Conservation (phyloP, 2,797 vertebrate species). For the Tinamus major region DNA sequence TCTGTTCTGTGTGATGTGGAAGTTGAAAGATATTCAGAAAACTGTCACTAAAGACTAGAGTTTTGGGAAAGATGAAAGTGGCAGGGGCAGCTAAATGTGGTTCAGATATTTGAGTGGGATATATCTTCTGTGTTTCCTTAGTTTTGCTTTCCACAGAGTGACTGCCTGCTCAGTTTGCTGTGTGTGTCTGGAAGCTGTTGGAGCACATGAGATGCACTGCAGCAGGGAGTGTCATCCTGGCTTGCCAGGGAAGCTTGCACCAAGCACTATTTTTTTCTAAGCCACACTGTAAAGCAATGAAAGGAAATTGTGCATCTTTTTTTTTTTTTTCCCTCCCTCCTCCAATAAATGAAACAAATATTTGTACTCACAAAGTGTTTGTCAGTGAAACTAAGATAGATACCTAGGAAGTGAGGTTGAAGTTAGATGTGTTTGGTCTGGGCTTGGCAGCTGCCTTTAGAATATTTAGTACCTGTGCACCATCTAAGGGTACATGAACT, state of each 20-base stretch:
- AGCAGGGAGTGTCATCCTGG: background rate
- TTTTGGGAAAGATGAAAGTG: background rate
- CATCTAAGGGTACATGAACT: background rate
- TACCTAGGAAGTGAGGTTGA: background rate
- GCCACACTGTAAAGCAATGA: background rate
- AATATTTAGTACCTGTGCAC: background rate
- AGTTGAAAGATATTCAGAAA: conserved; percentile 28
- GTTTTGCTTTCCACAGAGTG: conserved; percentile 11
- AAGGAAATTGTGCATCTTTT: background rate
- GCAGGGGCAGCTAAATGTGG: background rate
- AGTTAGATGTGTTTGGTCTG: background rate
- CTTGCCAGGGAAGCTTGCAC: background rate
- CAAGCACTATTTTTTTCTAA: background rate
- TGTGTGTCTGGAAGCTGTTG: conserved; percentile 1
- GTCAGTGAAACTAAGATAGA: background rate
- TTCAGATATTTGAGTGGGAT: background rate
- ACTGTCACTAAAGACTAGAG: background rate
- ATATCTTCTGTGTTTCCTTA: conserved; percentile 11
- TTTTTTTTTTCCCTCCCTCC: too few species aligned
- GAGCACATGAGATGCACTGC: background rate
- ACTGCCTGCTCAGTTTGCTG: background rate
- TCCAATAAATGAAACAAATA: background rate
- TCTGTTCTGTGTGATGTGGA: background rate
- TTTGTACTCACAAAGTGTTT: background rate
- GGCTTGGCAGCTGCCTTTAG: background rate